Evolutionary conservation across 2,797 vertebrate genomes (phyloP).

Genomic region (Macroramphosus scolopax): DNA sequence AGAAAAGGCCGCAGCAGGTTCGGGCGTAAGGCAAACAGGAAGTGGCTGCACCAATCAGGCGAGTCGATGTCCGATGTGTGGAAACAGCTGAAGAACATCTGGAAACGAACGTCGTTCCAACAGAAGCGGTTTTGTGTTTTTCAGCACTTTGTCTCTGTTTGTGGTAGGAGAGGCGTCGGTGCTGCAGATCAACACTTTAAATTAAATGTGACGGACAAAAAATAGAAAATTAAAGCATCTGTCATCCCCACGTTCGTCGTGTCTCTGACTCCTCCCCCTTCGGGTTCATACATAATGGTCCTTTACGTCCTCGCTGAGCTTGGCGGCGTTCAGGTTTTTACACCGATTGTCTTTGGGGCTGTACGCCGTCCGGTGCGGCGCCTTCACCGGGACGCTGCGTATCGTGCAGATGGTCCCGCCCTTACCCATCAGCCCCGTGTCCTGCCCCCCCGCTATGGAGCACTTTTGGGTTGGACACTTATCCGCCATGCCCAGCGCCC

Average conservation of each 20-base stretch:
- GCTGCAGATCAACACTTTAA: conserved; percentile 35
- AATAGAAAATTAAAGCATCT: conserved; percentile 49
- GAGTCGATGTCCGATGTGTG: no score
- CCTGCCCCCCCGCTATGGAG: conserved; percentile 61
- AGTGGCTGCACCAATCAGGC: conserved; percentile 22
- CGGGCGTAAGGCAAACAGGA: conserved; percentile 61
- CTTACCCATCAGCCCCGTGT: conserved; percentile 63
- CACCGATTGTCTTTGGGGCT: conserved; percentile 92
- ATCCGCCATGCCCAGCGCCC: conserved; percentile 70
- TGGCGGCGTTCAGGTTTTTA: conserved; percentile 82
- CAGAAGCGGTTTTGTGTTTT: conserved; percentile 9
- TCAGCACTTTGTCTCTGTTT: neutral
- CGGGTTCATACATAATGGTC: conserved; percentile 79
- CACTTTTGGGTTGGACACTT: conserved; percentile 82
- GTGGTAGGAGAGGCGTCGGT: conserved; percentile 29
- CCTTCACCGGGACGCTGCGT: conserved; percentile 77
- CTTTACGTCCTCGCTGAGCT: conserved; percentile 80
- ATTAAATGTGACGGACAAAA: conserved; percentile 35
- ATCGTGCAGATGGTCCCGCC: conserved; percentile 73
- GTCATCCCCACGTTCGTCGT: conserved; percentile 59
- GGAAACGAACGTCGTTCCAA: no score
- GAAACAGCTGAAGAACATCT: no score
- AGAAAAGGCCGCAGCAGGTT: conserved; percentile 58
- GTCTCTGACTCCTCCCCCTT: conserved; percentile 2
- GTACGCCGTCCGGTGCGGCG: conserved; percentile 81